phyloP scores from a whole-genome alignment of 2,888 invertebrate species.

The Mechanitis messenoides region DNA sequence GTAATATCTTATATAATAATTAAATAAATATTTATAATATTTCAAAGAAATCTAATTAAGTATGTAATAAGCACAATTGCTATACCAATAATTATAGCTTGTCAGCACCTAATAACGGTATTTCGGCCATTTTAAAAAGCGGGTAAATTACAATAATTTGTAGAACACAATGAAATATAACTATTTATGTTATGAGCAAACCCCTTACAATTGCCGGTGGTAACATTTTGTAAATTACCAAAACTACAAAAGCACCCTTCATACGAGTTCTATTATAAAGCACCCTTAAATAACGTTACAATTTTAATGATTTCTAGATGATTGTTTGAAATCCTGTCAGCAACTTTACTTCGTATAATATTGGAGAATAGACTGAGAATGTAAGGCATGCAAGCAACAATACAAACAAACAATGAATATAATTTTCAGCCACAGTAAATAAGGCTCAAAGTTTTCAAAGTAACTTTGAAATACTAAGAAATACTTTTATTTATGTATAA shows the following conservation, averaged over 20 bases:
- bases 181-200: constrained; percentile 51
- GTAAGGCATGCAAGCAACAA: too few species aligned
- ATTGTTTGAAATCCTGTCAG: constrained; percentile 4
- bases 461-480: too few species aligned
- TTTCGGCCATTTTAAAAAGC: constrained; percentile 38
- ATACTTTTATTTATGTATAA: too few species aligned
- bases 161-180: constrained; percentile 56
- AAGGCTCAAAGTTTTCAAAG: too few species aligned
- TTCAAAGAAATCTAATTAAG: too few species aligned
- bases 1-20: too few species aligned
- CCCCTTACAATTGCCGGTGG: constrained; percentile 42
- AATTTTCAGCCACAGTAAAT: too few species aligned
- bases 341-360: background rate
- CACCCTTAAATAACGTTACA: constrained; percentile 67
- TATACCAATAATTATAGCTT: constrained; percentile 13
- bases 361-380: background rate
- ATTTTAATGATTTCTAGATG: constrained; percentile 61
- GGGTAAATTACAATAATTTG: constrained; percentile 66
- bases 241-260: constrained; percentile 55
- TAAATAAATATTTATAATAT: too few species aligned
- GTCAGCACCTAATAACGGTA: constrained; percentile 23
- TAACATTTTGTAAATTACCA: constrained; percentile 62
- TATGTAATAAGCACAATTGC: constrained; percentile 1
- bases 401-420: too few species aligned
- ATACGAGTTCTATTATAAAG: constrained; percentile 68